A percentile compares a stretch with the other conserved stretches of the same genome.
Evolutionary conservation across 1,140 invertebrate species (phyloP).

Genomic region (Temnothorax nylanderi): DNA sequence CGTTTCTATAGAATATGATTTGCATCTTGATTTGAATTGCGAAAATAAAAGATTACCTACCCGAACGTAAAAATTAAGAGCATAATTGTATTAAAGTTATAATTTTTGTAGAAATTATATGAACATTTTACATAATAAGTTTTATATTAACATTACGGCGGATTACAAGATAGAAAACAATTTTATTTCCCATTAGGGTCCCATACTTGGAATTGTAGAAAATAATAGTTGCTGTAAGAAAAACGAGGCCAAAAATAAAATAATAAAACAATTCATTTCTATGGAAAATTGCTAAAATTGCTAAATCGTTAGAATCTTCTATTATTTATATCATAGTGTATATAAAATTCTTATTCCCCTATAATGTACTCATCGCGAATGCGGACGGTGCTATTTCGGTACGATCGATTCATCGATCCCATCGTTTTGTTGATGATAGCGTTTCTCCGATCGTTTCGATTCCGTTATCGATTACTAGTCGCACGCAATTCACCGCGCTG

Average conservation of each 20-base stretch:
- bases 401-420: constrained; percentile 7
- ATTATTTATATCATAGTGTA: background rate
- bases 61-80: background rate
- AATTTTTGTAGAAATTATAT: background rate
- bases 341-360: background rate
- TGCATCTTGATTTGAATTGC: background rate
- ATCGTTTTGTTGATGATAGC: constrained; percentile 35
- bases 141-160: background rate
- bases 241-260: background rate
- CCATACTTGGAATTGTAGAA: background rate
- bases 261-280: background rate
- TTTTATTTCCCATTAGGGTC: background rate
- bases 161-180: background rate
- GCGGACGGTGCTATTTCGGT: constrained; percentile 7
- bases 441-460: constrained; percentile 37
- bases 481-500: background rate
- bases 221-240: background rate
- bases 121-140: background rate
- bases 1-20: background rate
- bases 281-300: background rate
- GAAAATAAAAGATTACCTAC: background rate
- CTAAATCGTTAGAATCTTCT: background rate
- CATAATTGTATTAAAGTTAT: background rate
- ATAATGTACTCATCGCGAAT: background rate
- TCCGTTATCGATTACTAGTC: background rate